Percentiles rank a stretch among this genome's conserved stretches.
Evolutionary conservation across 2,113 vertebrate species (phyloP).

Genomic region (Caracal caracal): DNA sequence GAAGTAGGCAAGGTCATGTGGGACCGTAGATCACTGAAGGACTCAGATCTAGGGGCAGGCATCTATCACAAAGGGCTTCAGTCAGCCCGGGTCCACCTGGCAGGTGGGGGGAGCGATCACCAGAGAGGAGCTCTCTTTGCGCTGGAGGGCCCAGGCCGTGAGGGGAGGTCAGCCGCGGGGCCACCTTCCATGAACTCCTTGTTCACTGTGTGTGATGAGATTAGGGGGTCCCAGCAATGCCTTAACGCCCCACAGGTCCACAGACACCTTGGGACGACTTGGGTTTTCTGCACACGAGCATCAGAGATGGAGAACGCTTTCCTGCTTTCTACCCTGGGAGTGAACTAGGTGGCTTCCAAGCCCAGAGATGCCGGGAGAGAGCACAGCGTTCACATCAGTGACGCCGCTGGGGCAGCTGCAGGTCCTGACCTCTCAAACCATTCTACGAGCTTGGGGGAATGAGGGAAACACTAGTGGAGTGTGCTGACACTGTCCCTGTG

Average conservation of each 20-base stretch:
- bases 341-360: not conserved
- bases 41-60: not conserved
- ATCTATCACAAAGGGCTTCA: not conserved
- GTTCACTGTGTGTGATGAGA: fast-evolving
- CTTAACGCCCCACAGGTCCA: fast-evolving
- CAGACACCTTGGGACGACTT: fast-evolving
- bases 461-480: fast-evolving
- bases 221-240: fast-evolving
- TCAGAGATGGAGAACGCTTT: not conserved
- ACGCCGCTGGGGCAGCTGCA: fast-evolving
- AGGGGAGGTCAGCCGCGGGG: fast-evolving
- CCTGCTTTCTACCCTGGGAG: not conserved
- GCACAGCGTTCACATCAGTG: not conserved
- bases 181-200: fast-evolving
- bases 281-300: fast-evolving
- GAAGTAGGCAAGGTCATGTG: not conserved
- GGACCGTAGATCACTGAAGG: not conserved
- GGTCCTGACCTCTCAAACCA: not conserved
- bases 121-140: not conserved
- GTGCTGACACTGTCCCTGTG: not conserved
- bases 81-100: no score
- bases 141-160: not conserved
- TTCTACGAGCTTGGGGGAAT: not conserved
- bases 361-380: not conserved
- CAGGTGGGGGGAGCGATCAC: fast-evolving